phyloP scores from a whole-genome alignment of 2,113 vertebrate genomes.

The Muscicapa adusta region DNA sequence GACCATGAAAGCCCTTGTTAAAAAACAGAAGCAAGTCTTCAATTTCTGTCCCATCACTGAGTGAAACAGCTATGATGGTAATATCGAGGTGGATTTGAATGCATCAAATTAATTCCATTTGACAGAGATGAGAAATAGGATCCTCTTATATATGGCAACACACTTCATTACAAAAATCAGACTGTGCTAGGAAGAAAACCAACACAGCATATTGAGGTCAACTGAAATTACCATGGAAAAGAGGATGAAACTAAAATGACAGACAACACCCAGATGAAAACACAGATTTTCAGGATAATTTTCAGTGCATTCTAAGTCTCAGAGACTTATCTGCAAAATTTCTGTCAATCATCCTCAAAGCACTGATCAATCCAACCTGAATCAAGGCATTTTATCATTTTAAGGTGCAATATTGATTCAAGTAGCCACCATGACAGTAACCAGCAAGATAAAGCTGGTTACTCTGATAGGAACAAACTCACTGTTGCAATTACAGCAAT shows the following conservation, averaged over 20 bases:
- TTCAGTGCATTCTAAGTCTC: not conserved
- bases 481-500: not conserved
- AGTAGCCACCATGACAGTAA: not conserved
- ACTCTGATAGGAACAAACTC: not conserved
- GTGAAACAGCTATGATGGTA: not conserved
- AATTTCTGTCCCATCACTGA: not conserved
- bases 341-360: not conserved
- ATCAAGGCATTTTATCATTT: not conserved
- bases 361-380: not conserved
- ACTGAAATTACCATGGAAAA: not conserved
- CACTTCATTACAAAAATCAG: not conserved
- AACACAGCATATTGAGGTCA: not conserved
- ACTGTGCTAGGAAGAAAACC: not conserved
- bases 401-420: not conserved
- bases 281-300: not conserved
- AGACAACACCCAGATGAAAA: not conserved
- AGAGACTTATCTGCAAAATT: not conserved
- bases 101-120: not conserved
- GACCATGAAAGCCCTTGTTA: not conserved
- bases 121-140: constrained; percentile 14
- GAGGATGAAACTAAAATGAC: not conserved
- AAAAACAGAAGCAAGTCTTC: not conserved
- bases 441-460: not conserved
- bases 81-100: not conserved
- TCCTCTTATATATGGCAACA: not conserved